Base-by-base conservation (phyloP, 2,888 invertebrate species). In the Campoplex capitator region DNA sequence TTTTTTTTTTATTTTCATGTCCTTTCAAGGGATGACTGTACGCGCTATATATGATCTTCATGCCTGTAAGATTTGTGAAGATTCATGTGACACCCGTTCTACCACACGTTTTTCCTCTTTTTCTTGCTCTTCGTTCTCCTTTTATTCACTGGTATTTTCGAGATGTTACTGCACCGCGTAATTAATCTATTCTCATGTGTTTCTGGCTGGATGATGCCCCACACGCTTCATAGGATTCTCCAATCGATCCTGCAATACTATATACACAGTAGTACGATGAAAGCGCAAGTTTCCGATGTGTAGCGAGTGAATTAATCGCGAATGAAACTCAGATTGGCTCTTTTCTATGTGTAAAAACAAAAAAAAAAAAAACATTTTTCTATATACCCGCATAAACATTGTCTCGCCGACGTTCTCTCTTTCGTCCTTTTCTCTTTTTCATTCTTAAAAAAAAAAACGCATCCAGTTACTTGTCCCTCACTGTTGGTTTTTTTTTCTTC, bases 251-350 rank as follows among this genome's bases (percentile, higher is more conserved):
- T 74, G 54, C 35, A 23, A 11, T 32, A 42, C 8, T 8, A 56
- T 42, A 11, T 8, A 74, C 38, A 11, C 38, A 58, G 23, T 56
- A 38, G 3, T 38, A 32, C 13, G 32, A 62, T 13, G 32, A 28
- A 23, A 56, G 56, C n/a, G 32, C 74, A 38, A n/a, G 38, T 74
- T 38, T 74, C 23, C 74, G 54, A 56, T 74, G n/a, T 23, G 38
- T n/a, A 35, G 56, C n/a, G 32, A 56, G 38, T 56, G 42, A 56
- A 74, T 74, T 74, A 74, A 74, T 73, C 70, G 45, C 28, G 23
- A 70, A 54, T 35, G 18, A 42, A 38, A 74, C 28, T 32, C 2
- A 7, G 45, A 28, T 32, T 18, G 38, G 23, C 75, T 42, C 28
- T 48, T 65, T 76, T 76, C 7, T 62, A 6, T 1, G 1, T 4